phyloP scores from a whole-genome alignment of 2,113 vertebrate species.

The Aix galericulata region DNA sequence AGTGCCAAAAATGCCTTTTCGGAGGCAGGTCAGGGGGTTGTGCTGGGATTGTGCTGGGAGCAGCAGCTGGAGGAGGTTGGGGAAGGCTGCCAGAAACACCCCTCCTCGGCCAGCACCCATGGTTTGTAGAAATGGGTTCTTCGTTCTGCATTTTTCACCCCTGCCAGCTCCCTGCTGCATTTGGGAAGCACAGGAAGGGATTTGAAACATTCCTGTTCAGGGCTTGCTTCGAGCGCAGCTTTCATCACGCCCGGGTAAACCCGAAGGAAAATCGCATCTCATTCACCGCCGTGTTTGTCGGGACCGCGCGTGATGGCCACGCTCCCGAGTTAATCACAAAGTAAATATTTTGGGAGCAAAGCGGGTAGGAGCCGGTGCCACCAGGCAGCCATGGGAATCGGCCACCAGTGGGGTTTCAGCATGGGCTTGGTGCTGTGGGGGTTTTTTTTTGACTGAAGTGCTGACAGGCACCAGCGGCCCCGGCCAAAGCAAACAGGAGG shows the following conservation, averaged over 20 bases:
- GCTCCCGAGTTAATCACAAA: background rate
- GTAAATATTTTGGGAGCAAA: background rate
- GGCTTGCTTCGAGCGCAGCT: background rate
- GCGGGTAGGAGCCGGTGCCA: background rate
- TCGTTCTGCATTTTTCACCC: rapidly evolving
- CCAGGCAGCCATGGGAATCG: background rate
- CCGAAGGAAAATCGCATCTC: background rate
- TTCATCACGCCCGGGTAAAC: rapidly evolving
- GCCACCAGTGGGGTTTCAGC: background rate
- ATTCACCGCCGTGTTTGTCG: rapidly evolving
- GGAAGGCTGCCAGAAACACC: background rate
- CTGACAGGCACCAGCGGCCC: background rate
- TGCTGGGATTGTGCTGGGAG: background rate
- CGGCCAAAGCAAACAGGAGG: background rate
- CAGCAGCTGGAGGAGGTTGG: background rate
- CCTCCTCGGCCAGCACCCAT: background rate
- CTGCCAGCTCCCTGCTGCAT: rapidly evolving
- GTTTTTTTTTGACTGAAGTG: background rate
- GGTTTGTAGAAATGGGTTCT: background rate
- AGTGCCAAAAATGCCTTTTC: rapidly evolving
- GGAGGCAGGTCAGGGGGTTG: rapidly evolving
- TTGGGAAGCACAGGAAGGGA: background rate
- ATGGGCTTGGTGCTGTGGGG: background rate
- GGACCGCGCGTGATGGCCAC: background rate
- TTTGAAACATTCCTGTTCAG: background rate